Evolutionary conservation across 2,113 vertebrate species (phyloP).

Genomic region (Cebus imitator): DNA sequence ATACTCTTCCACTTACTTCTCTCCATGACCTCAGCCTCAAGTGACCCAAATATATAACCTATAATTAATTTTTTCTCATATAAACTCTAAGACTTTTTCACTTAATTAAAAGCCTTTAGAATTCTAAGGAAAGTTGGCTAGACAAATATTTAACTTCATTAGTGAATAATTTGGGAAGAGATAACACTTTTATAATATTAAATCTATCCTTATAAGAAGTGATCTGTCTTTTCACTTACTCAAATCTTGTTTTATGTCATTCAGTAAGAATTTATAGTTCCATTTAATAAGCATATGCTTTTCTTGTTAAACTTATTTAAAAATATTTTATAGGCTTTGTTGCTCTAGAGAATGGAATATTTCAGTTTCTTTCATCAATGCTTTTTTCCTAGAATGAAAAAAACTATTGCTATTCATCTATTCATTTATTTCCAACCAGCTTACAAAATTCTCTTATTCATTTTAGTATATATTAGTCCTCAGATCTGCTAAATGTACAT

Average conservation of each 20-base stretch:
- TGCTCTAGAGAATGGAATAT: neutral
- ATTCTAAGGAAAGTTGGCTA: neutral
- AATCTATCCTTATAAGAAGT: neutral
- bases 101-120: neutral
- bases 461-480: neutral
- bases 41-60: neutral
- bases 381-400: neutral
- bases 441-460: neutral
- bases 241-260: neutral
- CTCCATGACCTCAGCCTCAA: neutral
- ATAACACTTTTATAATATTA: conserved; percentile 2
- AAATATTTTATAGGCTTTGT: neutral
- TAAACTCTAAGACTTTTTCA: conserved; percentile 20
- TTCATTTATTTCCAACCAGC: neutral
- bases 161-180: neutral
- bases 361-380: neutral
- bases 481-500: neutral
- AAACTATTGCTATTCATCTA: neutral
- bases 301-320: neutral
- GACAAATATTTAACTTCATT: conserved; percentile 10
- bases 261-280: conserved; percentile 9
- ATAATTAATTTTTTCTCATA: neutral
- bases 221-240: neutral
- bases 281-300: neutral
- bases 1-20: neutral